Percentiles rank a stretch among this genome's conserved stretches.
These are phyloP conservation scores for Nannoperca australis DNA, from an alignment of 2,797 vertebrate genomes.

Conservation along the genomic window DNA sequence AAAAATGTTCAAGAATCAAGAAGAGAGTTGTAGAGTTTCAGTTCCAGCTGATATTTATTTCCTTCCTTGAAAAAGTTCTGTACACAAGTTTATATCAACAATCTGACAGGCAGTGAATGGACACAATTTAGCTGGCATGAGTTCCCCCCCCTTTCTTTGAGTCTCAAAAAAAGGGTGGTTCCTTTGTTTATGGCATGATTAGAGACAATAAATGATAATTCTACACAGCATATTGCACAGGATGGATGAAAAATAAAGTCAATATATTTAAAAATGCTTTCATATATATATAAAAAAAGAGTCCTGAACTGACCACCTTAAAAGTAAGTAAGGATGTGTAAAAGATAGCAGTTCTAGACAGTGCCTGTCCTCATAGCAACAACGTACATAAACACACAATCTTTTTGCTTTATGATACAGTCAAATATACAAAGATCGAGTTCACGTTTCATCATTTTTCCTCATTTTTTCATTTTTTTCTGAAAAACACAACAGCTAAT, in stretches of 20 bases:
- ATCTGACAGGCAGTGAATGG: constrained; percentile 99
- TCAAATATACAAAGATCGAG: constrained; percentile 99
- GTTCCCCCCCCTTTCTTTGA: constrained; percentile 75
- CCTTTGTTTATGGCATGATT: constrained; percentile 92
- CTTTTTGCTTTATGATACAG: constrained; percentile 99
- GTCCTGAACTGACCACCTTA: constrained; percentile 92
- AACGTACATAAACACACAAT: constrained; percentile 99
- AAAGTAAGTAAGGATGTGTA: constrained; percentile 88
- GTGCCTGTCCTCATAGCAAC: constrained; percentile 99
- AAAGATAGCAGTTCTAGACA: constrained; percentile 94
- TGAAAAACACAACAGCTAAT: constrained; percentile 99
- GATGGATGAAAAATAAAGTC: constrained; percentile 96
- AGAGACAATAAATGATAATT: constrained; percentile 92
- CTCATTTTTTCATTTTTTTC: constrained; percentile 88
- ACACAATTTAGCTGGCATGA: constrained; percentile 98
- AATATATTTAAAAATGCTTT: constrained; percentile 90
- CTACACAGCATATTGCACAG: constrained; percentile 99
- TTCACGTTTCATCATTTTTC: constrained; percentile 88
- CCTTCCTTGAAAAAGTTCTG: constrained; percentile 99
- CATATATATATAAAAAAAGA: constrained; percentile 86
- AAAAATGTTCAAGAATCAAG: constrained; percentile 70
- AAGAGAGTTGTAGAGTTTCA: constrained; percentile 91
- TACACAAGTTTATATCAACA: constrained; percentile 99
- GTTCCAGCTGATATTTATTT: constrained; percentile 99
- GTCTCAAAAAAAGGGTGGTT: constrained; percentile 78